Conservation (phyloP, 2,797 vertebrate genomes). For the Arctocebus calabarensis region DNA sequence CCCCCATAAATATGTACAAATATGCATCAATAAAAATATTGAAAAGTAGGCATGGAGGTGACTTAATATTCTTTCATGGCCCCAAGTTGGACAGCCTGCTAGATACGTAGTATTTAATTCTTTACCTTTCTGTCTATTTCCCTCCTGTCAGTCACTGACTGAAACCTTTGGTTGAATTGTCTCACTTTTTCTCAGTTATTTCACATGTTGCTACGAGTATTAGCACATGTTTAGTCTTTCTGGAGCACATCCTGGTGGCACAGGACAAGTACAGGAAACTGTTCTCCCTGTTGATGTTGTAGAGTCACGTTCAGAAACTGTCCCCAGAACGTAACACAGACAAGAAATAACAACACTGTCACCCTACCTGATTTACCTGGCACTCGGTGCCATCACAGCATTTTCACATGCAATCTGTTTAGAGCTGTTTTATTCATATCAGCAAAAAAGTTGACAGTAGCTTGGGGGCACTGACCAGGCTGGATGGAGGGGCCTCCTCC, state of each 20-base stretch:
- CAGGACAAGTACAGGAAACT: background rate
- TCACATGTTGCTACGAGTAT: background rate
- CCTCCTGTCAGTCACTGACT: background rate
- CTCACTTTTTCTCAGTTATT: background rate
- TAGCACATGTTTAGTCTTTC: background rate
- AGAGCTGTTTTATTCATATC: background rate
- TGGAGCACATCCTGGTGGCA: background rate
- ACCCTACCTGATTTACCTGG: background rate
- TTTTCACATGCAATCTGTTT: conserved; percentile 1
- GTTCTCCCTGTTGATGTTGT: background rate
- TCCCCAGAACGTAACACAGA: background rate
- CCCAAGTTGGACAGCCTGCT: too few species aligned
- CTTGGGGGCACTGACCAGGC: background rate
- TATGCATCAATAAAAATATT: too few species aligned
- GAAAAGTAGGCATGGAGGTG: too few species aligned
- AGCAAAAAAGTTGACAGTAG: background rate
- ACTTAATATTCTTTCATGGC: too few species aligned
- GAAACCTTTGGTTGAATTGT: background rate
- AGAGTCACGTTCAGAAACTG: background rate
- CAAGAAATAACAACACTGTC: background rate
- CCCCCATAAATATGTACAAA: too few species aligned
- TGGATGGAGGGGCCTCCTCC: background rate
- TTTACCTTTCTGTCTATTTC: background rate
- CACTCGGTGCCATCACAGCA: background rate
- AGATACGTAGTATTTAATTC: background rate